phyloP scores from a whole-genome alignment of 1,140 invertebrate species.

The Asbolus verrucosus region DNA sequence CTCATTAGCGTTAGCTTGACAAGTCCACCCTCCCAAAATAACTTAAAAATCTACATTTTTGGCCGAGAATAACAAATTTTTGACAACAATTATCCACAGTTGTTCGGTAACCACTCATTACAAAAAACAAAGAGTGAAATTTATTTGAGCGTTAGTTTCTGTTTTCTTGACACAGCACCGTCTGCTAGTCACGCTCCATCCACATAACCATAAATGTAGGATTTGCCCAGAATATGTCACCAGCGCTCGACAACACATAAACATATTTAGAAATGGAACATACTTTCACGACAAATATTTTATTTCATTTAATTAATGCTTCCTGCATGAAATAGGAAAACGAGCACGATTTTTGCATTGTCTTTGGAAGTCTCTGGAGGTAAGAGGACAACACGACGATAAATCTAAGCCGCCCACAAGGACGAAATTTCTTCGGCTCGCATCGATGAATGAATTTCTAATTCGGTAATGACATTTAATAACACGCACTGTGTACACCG shows the following conservation, averaged over 20 bases:
- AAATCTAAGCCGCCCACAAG: conserved; percentile 10
- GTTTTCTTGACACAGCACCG: no score
- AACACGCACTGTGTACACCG: conserved; percentile 7
- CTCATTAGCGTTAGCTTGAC: no score
- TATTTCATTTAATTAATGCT: neutral
- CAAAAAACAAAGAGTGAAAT: no score
- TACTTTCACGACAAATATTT: conserved; percentile 17
- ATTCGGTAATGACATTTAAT: conserved; percentile 22
- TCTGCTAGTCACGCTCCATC: no score
- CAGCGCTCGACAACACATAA: neutral
- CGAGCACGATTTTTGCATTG: neutral
- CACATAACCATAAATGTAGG: conserved; percentile 10
- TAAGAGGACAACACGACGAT: conserved; percentile 9
- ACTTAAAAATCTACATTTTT: no score
- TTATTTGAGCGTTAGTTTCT: no score
- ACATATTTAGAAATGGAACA: conserved; percentile 1
- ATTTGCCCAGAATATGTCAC: conserved; percentile 9
- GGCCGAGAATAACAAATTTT: no score
- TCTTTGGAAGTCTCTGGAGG: neutral
- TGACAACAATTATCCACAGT: no score
- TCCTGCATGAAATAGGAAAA: neutral
- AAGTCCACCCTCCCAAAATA: no score
- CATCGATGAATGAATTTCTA: conserved; percentile 22
- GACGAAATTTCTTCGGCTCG: conserved; percentile 2
- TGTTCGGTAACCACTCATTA: no score